Base-by-base conservation (phyloP, 64 coral and sea anemone genomes). In the Trachythela sp. region DNA sequence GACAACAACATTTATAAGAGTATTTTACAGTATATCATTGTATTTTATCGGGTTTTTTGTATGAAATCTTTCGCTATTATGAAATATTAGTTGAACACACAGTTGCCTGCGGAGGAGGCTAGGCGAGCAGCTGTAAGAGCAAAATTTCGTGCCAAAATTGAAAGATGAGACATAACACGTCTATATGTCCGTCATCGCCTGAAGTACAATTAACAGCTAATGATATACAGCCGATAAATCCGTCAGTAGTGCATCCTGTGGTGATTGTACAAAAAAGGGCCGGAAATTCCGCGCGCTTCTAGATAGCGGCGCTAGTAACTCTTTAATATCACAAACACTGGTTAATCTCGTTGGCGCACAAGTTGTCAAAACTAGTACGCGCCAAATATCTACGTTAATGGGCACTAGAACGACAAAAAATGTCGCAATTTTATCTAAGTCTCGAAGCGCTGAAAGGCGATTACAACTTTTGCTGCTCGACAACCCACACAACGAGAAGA, bases 71-170 rank as follows among this genome's bases (percentile, higher is more conserved):
- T n/a, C n/a, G n/a, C n/a, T n/a, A n/a, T n/a, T n/a, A n/a, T n/a
- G n/a, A n/a, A n/a, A n/a, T n/a, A n/a, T n/a, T n/a, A n/a, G n/a
- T n/a, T n/a, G n/a, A n/a, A n/a, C n/a, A n/a, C n/a, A n/a, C n/a
- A n/a, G n/a, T n/a, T n/a, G n/a, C n/a, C n/a, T n/a, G n/a, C n/a
- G n/a, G n/a, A n/a, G n/a, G n/a, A n/a, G n/a, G n/a, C n/a, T n/a
- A n/a, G 32, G 75, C 75, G 0, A 80, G 37, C 37, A 13, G 37
- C 3, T 80, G 75, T 29, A 80, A 80, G 20, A 80, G 75, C 75
- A 80, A 80, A 18, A 80, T 80, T 35, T 80, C 75, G 20, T 80
- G 31, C 37, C 75, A 80, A 40, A 20, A 80, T 72, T 72, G 68
- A 10, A 9, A 72, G 29, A 35, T 11, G 14, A 80, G 75, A 80